Evolutionary conservation across 2,797 vertebrate species (phyloP).

Genomic region (Varecia variegata): DNA sequence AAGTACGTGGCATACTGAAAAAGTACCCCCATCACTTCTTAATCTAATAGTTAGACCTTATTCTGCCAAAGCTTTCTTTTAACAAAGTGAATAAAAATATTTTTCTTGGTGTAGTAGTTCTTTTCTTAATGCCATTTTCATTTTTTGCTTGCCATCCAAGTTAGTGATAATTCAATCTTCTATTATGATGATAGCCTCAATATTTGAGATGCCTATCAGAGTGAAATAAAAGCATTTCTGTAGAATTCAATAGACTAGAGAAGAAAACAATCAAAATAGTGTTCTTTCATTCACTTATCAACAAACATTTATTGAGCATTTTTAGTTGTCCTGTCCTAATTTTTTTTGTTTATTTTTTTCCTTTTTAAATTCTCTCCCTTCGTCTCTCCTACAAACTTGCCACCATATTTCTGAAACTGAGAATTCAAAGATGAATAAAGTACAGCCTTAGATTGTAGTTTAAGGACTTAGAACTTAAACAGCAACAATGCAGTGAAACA

Average conservation of each 20-base stretch:
- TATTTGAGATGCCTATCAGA: slow-evolving; percentile 57
- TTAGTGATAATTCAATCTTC: slow-evolving; percentile 58
- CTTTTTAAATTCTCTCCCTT: not conserved
- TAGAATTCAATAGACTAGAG: slow-evolving; percentile 57
- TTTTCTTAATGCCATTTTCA: slow-evolving; percentile 64
- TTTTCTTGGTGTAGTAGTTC: not conserved
- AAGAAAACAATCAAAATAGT: slow-evolving; percentile 61
- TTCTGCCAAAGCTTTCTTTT: slow-evolving; percentile 44
- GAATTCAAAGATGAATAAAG: not conserved
- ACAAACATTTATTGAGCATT: slow-evolving; percentile 36
- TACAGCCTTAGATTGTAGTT: not conserved
- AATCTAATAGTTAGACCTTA: not conserved
- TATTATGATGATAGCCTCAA: slow-evolving; percentile 46
- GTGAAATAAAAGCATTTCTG: slow-evolving; percentile 56
- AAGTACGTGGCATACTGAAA: not conserved
- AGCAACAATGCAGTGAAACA: not conserved
- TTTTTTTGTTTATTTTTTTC: not conserved
- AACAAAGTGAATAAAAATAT: slow-evolving; percentile 51
- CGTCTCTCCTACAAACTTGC: not conserved
- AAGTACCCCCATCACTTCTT: not conserved
- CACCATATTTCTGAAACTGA: slow-evolving; percentile 13
- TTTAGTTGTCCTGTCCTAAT: not conserved
- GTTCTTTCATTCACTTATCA: slow-evolving; percentile 56
- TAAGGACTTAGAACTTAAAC: not conserved
- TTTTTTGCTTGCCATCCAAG: slow-evolving; percentile 42